phyloP scores from a whole-genome alignment of 2,797 vertebrate species.

The Dendrocincla fuliginosa region DNA sequence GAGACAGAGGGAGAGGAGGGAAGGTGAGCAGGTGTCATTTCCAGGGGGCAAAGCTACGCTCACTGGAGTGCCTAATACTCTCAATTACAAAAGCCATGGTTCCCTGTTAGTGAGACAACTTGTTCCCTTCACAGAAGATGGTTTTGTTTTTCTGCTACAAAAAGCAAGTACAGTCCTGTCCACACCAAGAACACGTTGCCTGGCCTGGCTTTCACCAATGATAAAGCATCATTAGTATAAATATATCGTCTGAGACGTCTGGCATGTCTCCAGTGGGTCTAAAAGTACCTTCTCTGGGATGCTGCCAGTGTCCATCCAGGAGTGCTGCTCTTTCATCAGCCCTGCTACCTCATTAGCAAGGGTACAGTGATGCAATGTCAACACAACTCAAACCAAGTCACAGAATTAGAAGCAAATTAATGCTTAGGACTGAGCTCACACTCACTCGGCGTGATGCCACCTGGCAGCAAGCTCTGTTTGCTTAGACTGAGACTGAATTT shows the following conservation, averaged over 20 bases:
- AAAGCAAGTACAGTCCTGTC: not conserved
- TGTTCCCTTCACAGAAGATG: not conserved
- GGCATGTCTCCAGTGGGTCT: not conserved
- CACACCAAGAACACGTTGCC: not conserved
- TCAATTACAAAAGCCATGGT: not conserved
- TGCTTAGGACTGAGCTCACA: not conserved
- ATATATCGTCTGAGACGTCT: not conserved
- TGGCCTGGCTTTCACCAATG: not conserved
- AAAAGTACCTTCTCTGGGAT: not conserved
- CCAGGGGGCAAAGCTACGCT: not conserved
- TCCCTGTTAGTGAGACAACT: not conserved
- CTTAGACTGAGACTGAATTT: not conserved
- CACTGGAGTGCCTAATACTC: not conserved
- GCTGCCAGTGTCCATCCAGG: not conserved
- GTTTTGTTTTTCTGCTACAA: not conserved
- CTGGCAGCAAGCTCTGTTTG: not conserved
- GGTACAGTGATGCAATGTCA: not conserved
- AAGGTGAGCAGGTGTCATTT: not conserved
- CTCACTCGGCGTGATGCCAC: not conserved
- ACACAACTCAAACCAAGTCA: not conserved
- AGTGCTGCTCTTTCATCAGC: not conserved
- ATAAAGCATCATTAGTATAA: not conserved
- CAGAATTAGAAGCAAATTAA: slow-evolving; percentile 3
- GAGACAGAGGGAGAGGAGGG: not conserved
- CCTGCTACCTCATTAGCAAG: not conserved